Evolutionary conservation across 2,797 vertebrate species (phyloP).

Genomic region (Chaunax sp.): DNA sequence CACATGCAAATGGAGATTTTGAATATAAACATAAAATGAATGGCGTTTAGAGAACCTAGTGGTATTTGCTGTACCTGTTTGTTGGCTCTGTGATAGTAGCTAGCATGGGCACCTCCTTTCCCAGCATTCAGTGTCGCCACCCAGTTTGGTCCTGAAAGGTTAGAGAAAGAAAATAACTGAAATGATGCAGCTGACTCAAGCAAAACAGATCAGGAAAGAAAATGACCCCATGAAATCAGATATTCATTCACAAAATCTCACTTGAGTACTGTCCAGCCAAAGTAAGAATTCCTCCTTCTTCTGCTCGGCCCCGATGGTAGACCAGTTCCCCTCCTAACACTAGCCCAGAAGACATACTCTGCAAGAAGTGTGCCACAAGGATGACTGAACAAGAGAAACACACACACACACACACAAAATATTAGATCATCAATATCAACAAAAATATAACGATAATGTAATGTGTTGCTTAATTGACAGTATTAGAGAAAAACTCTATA

Average conservation of each 20-base stretch:
- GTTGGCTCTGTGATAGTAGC: constrained; percentile 95
- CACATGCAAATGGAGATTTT: constrained; percentile 7
- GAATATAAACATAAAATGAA: not conserved
- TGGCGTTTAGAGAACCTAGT: not conserved
- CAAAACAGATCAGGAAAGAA: constrained; percentile 11
- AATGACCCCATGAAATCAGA: not conserved
- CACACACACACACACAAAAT: constrained; percentile 20
- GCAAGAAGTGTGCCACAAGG: constrained; percentile 96
- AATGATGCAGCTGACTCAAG: not conserved
- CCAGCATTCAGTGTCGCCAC: constrained; percentile 92
- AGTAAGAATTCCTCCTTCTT: constrained; percentile 95
- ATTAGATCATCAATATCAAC: not conserved
- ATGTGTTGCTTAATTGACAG: too few relatives aligned
- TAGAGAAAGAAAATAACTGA: not conserved
- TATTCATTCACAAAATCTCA: constrained; percentile 55
- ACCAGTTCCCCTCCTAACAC: constrained; percentile 95
- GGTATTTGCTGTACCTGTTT: constrained; percentile 84
- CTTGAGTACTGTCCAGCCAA: constrained; percentile 95
- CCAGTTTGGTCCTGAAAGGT: constrained; percentile 89
- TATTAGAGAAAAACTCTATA: not conserved
- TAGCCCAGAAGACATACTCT: constrained; percentile 91
- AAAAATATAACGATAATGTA: not conserved
- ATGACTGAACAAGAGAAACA: constrained; percentile 85
- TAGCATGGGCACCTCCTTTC: constrained; percentile 94
- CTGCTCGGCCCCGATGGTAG: constrained; percentile 92